These are phyloP conservation scores for Cylas formicarius DNA, from an alignment of 1,140 invertebrate species.

Conservation along the genomic window DNA sequence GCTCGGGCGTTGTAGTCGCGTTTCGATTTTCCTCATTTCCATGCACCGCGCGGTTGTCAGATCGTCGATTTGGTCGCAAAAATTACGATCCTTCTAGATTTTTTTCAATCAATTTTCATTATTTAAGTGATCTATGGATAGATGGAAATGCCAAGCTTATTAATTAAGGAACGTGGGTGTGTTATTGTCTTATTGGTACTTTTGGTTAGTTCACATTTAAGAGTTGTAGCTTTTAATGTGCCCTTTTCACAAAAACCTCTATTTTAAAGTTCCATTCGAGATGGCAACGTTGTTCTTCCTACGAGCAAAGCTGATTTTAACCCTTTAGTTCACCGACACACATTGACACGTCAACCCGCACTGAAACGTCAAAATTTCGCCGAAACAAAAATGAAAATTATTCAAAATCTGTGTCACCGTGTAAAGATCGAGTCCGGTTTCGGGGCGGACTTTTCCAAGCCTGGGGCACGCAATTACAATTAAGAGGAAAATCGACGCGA, in stretches of 20 bases:
- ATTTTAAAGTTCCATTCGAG: neutral
- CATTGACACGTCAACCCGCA: constrained; percentile 5
- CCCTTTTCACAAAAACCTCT: neutral
- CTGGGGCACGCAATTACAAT: neutral
- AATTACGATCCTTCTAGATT: constrained; percentile 11
- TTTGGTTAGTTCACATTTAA: neutral
- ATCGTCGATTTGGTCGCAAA: constrained; percentile 11
- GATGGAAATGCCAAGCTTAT: neutral
- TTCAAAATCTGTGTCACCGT: constrained; percentile 13
- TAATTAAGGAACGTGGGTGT: neutral
- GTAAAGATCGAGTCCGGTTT: constrained; percentile 1
- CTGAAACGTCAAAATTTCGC: too few species aligned
- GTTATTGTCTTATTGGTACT: neutral
- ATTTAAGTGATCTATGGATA: neutral
- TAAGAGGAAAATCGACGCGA: constrained; percentile 1
- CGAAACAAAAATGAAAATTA: neutral
- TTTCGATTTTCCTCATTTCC: constrained; percentile 14
- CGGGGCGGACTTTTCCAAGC: neutral
- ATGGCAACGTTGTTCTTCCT: constrained; percentile 14
- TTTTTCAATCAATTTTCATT: constrained; percentile 6
- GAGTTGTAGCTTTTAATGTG: too few species aligned
- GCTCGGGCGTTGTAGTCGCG: constrained; percentile 7
- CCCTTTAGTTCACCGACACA: constrained; percentile 19
- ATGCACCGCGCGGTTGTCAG: too few species aligned
- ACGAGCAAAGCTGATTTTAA: constrained; percentile 6